A percentile compares a stretch with the other conserved stretches of the same genome.
Evolutionary conservation across 2,888 invertebrate species (phyloP).

Genomic region (Ctena decussata): DNA sequence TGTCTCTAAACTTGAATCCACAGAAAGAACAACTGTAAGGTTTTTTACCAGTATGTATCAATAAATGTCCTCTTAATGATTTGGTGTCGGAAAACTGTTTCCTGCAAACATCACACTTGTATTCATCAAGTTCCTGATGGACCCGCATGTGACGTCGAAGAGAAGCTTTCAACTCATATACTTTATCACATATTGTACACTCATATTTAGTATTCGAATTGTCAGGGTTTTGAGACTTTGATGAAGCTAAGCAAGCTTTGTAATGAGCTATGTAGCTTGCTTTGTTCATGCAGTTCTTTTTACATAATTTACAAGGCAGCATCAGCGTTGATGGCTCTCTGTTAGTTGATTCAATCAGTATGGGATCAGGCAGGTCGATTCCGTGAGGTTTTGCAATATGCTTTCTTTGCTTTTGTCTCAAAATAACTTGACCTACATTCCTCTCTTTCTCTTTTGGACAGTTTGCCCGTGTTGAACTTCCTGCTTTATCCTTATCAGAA

Average conservation of each 20-base stretch:
- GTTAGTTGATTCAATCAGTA: background rate
- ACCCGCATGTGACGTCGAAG: conserved; percentile 28
- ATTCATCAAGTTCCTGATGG: background rate
- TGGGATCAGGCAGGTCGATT: background rate
- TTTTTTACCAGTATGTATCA: conserved; percentile 40
- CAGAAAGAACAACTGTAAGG: conserved; percentile 39
- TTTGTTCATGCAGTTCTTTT: background rate
- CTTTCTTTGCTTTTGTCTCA: background rate
- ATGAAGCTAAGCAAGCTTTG: background rate
- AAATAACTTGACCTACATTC: too few species aligned
- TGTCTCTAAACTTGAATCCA: conserved; percentile 41
- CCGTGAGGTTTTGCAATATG: background rate
- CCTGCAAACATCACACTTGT: background rate
- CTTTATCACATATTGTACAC: conserved; percentile 24
- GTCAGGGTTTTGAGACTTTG: background rate
- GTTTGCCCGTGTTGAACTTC: background rate
- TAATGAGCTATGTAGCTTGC: conserved; percentile 8
- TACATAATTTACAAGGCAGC: background rate
- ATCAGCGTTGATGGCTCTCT: background rate
- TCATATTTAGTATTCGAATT: background rate
- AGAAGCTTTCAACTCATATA: conserved; percentile 25
- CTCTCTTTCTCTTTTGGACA: background rate
- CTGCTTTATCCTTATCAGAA: background rate
- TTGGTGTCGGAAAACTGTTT: conserved; percentile 9
- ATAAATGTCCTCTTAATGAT: background rate